Percentiles rank a stretch among this genome's conserved stretches.
Evolutionary conservation across 2,113 vertebrate species (phyloP).

Genomic region (Phycodurus eques): DNA sequence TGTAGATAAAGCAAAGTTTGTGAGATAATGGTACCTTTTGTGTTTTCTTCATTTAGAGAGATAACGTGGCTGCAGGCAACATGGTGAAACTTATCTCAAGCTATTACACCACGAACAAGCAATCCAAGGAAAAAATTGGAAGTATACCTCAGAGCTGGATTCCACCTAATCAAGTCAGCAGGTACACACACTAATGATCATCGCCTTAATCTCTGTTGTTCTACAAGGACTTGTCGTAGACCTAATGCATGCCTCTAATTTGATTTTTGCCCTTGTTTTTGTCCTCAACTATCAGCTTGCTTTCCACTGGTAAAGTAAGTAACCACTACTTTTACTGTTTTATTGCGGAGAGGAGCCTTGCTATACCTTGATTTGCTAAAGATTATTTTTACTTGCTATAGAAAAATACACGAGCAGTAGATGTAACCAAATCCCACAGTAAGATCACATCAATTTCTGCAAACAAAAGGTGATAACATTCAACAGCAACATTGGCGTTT

Average conservation of each 20-base stretch:
- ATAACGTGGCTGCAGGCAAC: slow-evolving; percentile 37
- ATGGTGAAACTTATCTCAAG: slow-evolving; percentile 69
- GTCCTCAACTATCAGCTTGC: slow-evolving; percentile 56
- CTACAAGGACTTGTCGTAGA: not conserved
- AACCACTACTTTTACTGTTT: not conserved
- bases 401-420: slow-evolving; percentile 26
- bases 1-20: not conserved
- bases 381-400: slow-evolving; percentile 20
- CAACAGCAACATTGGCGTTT: not conserved
- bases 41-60: slow-evolving; percentile 42
- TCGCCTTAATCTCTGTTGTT: not conserved
- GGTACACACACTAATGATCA: slow-evolving; percentile 27
- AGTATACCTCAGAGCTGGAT: not conserved
- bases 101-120: slow-evolving; percentile 45
- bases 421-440: slow-evolving; percentile 28
- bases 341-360: not conserved
- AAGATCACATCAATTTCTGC: slow-evolving; percentile 25
- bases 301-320: slow-evolving; percentile 58
- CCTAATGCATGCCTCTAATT: not conserved
- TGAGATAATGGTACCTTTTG: not conserved
- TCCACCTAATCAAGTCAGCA: slow-evolving; percentile 27
- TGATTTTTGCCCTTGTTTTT: slow-evolving; percentile 12
- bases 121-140: slow-evolving; percentile 17
- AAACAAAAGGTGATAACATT: slow-evolving; percentile 43
- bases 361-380: slow-evolving; percentile 12